Conservation (phyloP, 2,797 vertebrate species). For the Acipenser ruthenus region DNA sequence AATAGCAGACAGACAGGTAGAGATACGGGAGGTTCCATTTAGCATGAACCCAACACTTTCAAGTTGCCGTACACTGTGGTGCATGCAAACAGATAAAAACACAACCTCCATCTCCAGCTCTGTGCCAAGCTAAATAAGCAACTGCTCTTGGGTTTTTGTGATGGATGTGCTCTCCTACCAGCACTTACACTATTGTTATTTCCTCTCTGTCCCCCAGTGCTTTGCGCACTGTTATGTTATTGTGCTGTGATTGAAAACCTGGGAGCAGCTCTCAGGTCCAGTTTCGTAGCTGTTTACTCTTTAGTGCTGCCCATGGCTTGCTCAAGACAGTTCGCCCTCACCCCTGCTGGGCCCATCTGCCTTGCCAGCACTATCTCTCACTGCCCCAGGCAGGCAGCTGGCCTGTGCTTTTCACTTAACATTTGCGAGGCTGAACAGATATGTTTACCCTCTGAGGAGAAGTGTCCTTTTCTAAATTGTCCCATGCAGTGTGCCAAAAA, state of each 20-base stretch:
- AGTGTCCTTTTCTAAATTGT: neutral
- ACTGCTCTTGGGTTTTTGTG: neutral
- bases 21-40: too few relatives aligned
- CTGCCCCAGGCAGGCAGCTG: conserved; percentile 51
- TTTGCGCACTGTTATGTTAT: too few relatives aligned
- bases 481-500: neutral
- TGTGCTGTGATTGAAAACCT: neutral
- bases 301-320: conserved; percentile 37
- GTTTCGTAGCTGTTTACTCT: conserved; percentile 41
- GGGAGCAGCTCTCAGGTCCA: conserved; percentile 40
- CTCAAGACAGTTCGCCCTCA: conserved; percentile 40
- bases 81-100: neutral
- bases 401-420: conserved; percentile 37
- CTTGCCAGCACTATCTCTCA: conserved; percentile 44
- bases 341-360: conserved; percentile 54
- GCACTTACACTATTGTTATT: neutral
- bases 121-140: neutral
- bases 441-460: conserved; percentile 26
- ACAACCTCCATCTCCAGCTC: conserved; percentile 3
- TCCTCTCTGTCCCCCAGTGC: too few relatives aligned
- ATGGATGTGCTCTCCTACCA: neutral
- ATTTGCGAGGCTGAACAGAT: conserved; percentile 36
- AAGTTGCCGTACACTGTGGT: neutral
- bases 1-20: too few relatives aligned
- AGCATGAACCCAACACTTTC: neutral